Evolutionary conservation across 2,113 vertebrate species (phyloP).

Genomic region (Poecile atricapillus): DNA sequence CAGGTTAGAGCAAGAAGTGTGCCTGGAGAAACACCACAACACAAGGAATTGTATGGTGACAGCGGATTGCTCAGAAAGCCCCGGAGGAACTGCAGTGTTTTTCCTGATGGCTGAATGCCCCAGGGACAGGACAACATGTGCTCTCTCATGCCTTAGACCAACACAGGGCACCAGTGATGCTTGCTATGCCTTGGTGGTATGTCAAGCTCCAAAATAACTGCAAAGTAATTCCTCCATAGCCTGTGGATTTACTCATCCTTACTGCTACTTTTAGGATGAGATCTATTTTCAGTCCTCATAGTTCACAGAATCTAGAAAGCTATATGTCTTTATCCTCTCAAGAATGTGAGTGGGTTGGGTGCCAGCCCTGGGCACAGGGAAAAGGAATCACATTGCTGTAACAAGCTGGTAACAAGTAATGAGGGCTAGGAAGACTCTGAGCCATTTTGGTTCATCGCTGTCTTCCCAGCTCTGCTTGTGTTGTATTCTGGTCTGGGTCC

Average conservation of each 20-base stretch:
- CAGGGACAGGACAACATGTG: background rate
- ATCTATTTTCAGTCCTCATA: background rate
- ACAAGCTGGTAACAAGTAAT: background rate
- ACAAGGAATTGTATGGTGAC: background rate
- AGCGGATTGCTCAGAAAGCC: background rate
- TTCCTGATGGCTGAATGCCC: background rate
- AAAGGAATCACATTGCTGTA: background rate
- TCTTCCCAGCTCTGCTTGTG: background rate
- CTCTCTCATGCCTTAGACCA: background rate
- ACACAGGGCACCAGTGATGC: background rate
- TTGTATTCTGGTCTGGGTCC: background rate
- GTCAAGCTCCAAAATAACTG: background rate
- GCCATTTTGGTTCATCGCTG: background rate
- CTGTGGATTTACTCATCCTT: background rate
- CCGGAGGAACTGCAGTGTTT: background rate
- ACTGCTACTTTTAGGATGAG: background rate
- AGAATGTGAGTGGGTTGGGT: background rate
- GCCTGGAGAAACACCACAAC: background rate
- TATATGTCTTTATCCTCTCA: background rate
- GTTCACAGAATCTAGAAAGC: background rate
- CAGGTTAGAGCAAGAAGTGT: background rate
- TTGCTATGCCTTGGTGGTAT: background rate
- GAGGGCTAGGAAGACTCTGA: background rate
- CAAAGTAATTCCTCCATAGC: background rate
- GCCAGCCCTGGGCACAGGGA: background rate